Conservation (phyloP, 1,140 invertebrate species). For the Sinonovacula constricta region DNA sequence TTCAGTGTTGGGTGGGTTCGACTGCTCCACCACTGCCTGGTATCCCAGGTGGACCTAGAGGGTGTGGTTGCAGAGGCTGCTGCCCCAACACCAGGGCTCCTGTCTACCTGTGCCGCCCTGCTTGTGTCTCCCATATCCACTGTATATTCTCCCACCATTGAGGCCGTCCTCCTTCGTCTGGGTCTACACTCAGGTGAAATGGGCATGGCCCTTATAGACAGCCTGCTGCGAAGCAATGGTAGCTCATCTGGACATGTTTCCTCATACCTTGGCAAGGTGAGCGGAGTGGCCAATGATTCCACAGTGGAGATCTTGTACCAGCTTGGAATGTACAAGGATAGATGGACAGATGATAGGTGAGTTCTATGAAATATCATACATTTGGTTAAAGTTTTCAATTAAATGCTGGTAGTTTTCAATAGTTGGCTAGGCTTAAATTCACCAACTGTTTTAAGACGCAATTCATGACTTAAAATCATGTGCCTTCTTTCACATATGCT, state of each 20-base stretch:
- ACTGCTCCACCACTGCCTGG: constrained; percentile 84
- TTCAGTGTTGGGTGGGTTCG: constrained; percentile 85
- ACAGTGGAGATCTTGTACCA: constrained; percentile 89
- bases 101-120: constrained; percentile 87
- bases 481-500: no score
- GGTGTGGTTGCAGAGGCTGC: constrained; percentile 79
- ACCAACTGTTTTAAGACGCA: no score
- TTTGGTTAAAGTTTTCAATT: no score
- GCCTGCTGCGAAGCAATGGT: constrained; percentile 70
- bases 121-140: constrained; percentile 84
- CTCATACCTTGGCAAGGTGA: constrained; percentile 69
- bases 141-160: constrained; percentile 76
- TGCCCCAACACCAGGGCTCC: constrained; percentile 83
- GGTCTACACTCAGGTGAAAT: constrained; percentile 76
- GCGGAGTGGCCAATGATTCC: constrained; percentile 81
- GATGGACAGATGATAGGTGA: constrained; percentile 70
- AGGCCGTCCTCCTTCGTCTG: constrained; percentile 77
- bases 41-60: constrained; percentile 78
- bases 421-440: no score
- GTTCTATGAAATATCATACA: no score
- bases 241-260: constrained; percentile 54
- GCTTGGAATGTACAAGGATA: constrained; percentile 83
- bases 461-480: no score
- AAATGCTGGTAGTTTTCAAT: no score
- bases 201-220: constrained; percentile 77